Base-by-base conservation (phyloP, 1,140 invertebrate genomes). In the Cherax quadricarinatus region DNA sequence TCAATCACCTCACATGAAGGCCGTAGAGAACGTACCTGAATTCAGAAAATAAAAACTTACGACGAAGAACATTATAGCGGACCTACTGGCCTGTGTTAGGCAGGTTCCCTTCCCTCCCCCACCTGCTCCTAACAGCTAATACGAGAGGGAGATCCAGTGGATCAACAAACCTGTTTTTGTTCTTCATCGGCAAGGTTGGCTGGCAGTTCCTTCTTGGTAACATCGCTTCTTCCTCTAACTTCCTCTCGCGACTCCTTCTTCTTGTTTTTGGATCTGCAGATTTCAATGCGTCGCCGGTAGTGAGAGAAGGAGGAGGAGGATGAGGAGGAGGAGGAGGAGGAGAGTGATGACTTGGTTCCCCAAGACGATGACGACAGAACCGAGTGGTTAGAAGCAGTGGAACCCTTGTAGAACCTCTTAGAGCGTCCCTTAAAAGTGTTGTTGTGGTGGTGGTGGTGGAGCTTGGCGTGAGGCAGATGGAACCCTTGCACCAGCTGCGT, bases 381-480 rank as follows among this genome's bases (percentile, higher is more conserved):
- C 24, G 85, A 86, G 4, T 12, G 30, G 24, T 24, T 12, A 9
- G 57, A 18, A 12, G 66, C 21, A n/a, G 10, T 21, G 4, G 30
- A 70, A n/a, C 70, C 66, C 51, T 21, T 73, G 21, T 87, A 87
- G 21, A 87, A 79, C 24, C n/a, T 75, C 86, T 87, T 87, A 4
- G 86, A 73, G 60, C 86, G 70, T 4, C 75, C 53, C 48, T 66
- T 78, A 3, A 87, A 7, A 12, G 86, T 57, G 48, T 87, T 78
- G n/a, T 75, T 73, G n/a, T 86, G 85, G 24, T 80, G 78, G 24
- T 80, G 78, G 21, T 87, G 86, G 21, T 87, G 86, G 10, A 79
- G 86, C 53, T 87, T 87, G 73, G 60, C 83, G 83, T 85, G 83
- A 14, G 83, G 83, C 53, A 85, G 83, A 57, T 85, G 83, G 83